Evolutionary conservation across 2,797 vertebrate species (phyloP), one percentile per base, ranked within the genome.

Genomic region (Myotis myotis): DNA sequence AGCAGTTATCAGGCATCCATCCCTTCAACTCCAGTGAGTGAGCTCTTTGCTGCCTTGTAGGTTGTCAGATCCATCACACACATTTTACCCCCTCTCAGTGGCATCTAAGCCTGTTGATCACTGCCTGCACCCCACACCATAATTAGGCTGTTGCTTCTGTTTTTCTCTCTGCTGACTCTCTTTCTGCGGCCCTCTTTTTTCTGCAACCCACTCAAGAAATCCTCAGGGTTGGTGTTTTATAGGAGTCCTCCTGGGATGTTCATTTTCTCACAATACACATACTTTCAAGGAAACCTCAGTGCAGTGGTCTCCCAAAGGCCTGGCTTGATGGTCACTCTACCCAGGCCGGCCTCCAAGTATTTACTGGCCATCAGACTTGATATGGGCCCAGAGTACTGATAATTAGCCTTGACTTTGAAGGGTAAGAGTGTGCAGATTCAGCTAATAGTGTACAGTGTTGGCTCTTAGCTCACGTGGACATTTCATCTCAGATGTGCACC

Each of bases 61-160:
- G 4, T 22, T 55, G 53, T 53, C 15, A 30, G 0, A 23, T 13
- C 47, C 33, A 9, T 5, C 13, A 49, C 13, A 6, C 10, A 8
- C 2, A 25, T 60, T 41, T 72, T 70, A 6, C 25, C 49, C 64
- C 22, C 0, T 28, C 13, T 23, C 36, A 9, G 49, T 28, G 41
- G 30, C 3, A 1, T 44, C 49, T 0, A 1, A 13, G 8, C 28
- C 66, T 44, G 19, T 8, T 9, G 13, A 4, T 3, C 13, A 30
- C 60, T 7, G 13, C 22, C 62, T 81, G 74, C 70, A 68, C 16
- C 6, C 33, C n/a, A 8, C 25, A 60, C 28, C 2, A 0, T 25
- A 8, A 19, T 23, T 66, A n/a, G 12, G 10, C 25, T 19, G 2
- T 9, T 23, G 16, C 12, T 53, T 82, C 71, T 89, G 11, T 28